Base-by-base conservation (phyloP, 2,113 vertebrate genomes). In the Mohoua ochrocephala region DNA sequence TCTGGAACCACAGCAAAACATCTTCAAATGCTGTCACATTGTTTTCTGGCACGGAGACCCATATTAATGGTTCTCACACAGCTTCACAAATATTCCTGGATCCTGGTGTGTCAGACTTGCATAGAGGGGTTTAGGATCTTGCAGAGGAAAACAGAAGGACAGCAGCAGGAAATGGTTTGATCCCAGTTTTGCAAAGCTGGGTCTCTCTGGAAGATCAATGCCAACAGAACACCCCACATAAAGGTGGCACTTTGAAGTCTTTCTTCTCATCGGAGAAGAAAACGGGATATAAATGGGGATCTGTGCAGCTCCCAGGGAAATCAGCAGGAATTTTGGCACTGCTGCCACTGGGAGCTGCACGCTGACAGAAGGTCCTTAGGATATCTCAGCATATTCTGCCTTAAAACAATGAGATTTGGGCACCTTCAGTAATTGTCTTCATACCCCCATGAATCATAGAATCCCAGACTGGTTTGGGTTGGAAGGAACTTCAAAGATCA, bases 401-500 rank as follows among this genome's bases (percentile, higher is more conserved):
- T 70, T 54, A 16, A 45, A 87, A 45, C 17, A 56, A 42, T 1
- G 10, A 63, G 12, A 15, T 4, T 50, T 67, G 10, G 70, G 20
- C 13, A 49, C 14, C 15, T 65, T 74, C 28, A 39, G 41, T 19
- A 68, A 44, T 18, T 23, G 18, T 30, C 61, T 67, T 67, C 56
- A 59, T 7, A 31, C 1, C 3, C 47, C 2, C 15, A 12, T 15
- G 16, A 49, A 24, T n/a, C 16, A 37, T 0, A 13, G 52, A 81
- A 35, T 73, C 17, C 13, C 30, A 61, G 41, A 49, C 19, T 41
- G 26, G 21, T 61, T 68, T 10, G 22, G 15, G 13, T 54, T 30
- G 10, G 31, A 80, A 80, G 11, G 6, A 4, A 50, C 9, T 6
- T 81, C 2, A n/a, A 63, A 75, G 5, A 8, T 7, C 52, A 47